A percentile compares a stretch with the other conserved stretches of the same genome.
Conservation (phyloP, 2,113 vertebrate species). For the Lethenteron reissneri region DNA sequence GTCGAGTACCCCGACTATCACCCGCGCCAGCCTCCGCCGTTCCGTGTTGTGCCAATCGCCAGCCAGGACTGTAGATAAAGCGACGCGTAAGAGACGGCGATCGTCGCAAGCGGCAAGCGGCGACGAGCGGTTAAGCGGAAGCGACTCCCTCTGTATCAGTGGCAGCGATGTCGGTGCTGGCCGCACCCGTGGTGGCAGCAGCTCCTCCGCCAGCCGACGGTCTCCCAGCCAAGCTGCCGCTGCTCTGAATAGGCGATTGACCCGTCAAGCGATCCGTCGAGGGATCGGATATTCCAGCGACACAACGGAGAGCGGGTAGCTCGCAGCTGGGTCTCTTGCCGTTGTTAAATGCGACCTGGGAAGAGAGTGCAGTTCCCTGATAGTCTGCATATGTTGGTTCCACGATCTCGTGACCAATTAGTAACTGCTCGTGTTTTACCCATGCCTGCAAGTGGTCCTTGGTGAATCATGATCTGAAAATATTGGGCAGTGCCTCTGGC, state of each 20-base stretch:
- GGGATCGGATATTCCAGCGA: too few species aligned
- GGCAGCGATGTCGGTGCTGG: background rate
- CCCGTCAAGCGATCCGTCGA: too few species aligned
- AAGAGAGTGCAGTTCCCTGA: too few species aligned
- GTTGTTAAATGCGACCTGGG: too few species aligned
- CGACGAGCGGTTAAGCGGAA: background rate
- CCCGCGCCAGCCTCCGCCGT: slow-evolving; percentile 2
- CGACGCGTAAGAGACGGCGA: background rate
- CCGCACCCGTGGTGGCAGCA: slow-evolving; percentile 1
- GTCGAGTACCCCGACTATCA: slow-evolving; percentile 2
- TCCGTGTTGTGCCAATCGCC: slow-evolving; percentile 2
- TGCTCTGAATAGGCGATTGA: slow-evolving; percentile 2
- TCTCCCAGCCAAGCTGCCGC: background rate
- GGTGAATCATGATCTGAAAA: too few species aligned
- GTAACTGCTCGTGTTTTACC: too few species aligned
- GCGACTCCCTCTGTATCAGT: background rate
- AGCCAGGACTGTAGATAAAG: background rate
- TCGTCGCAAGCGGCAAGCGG: background rate
- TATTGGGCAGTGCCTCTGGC: too few species aligned
- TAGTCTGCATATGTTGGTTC: too few species aligned
- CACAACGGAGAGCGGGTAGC: too few species aligned
- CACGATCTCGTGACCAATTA: too few species aligned
- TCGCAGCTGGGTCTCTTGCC: too few species aligned
- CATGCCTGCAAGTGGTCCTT: too few species aligned
- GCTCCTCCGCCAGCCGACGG: background rate